Base-by-base conservation (phyloP, 1,140 invertebrate species). In the Papilio helenus region DNA sequence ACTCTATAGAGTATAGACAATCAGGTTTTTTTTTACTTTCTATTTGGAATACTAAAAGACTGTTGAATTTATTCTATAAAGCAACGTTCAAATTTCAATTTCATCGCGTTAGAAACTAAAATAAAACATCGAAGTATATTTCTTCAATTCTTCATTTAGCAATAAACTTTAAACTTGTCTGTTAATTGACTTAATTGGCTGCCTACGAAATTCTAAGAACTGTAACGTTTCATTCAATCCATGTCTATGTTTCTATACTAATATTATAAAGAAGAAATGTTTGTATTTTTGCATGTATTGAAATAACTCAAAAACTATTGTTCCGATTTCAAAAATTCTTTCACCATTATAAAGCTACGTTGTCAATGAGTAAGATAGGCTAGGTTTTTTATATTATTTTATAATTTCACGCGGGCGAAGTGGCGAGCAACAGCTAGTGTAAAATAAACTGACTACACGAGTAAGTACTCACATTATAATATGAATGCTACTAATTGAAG, bases 101-200 rank as follows among this genome's bases (percentile, higher is more conserved):
- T 61, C 23, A 20, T 26, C 9, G 23, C 8, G 10, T 20, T 14
- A 61, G 20, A 61, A 61, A 61, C 58, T 20, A 9, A 20, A 55
- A n/a, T 55, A 20, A 51, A 18, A 51, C 5, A n/a, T 51, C 55
- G 5, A 58, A 58, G n/a, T 9, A 58, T 58, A 58, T 58, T 58
- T 61, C 23, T 23, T 61, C 20, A 58, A 23, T 58, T 61, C 12
- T 23, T 61, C 20, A 61, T 4, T 61, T 61, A 12, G 58, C 23
- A 61, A 23, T 61, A 61, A 61, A 61, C 23, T 61, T 26, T 61
- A 61, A 14, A 61, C 58, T 61, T 26, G 20, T 2, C 10, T 61
- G 58, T 14, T 61, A 61, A 26, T 61, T 61, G 58, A 12, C 58
- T 61, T 61, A 61, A 61, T 61, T 61, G 58, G 20, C 58, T 16